Base-by-base conservation (phyloP, 2,888 invertebrate genomes). In the Zootermopsis nevadensis region DNA sequence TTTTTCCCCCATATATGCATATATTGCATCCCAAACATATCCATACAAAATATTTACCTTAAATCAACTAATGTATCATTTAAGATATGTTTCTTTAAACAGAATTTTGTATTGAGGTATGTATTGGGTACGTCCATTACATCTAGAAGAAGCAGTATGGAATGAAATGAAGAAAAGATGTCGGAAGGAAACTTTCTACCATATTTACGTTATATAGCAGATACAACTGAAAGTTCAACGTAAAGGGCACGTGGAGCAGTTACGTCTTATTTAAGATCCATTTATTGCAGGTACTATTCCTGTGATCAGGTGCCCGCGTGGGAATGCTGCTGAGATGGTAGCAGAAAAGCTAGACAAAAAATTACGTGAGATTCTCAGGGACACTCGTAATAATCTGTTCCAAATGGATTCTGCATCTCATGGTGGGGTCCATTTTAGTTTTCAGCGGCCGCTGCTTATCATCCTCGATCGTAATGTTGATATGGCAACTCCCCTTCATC, bases 291-390 rank as follows among this genome's bases (percentile, higher is more conserved):
- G 95, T 83, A 94, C 93, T 88, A 95, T 97, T 80, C 97, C 97
- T n/a, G 94, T 97, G 82, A 97, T 98, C 87, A 91, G 98, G 86
- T 95, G 97, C 89, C 98, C 97, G 12, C 94, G 96, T 89, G 98
- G 98, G 80, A 98, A 98, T 90, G 99, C 99, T 0, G 99, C 99
- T 0, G 99, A 99, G 91, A 97, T 98, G 96, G 98, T 99, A 0
- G 98, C 98, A 0, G 96, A 96, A 89, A 98, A 98, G 89, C 91
- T 99, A 85, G 98, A 99, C 87, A 99, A 99, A 89, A 99, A 99
- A 89, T 91, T 99, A 81, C 92, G 98, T 82, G 99, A 99, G 89
- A 99, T 99, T 91, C 91, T 99, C 24, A 95, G 99, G 92, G 99
- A 99, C 90, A 95, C 98, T 0, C 93, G 99, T 87, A 99, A 98